These are phyloP conservation scores for Chaenodraco wilsoni DNA, from an alignment of 2,797 vertebrate species.

Conservation along the genomic window DNA sequence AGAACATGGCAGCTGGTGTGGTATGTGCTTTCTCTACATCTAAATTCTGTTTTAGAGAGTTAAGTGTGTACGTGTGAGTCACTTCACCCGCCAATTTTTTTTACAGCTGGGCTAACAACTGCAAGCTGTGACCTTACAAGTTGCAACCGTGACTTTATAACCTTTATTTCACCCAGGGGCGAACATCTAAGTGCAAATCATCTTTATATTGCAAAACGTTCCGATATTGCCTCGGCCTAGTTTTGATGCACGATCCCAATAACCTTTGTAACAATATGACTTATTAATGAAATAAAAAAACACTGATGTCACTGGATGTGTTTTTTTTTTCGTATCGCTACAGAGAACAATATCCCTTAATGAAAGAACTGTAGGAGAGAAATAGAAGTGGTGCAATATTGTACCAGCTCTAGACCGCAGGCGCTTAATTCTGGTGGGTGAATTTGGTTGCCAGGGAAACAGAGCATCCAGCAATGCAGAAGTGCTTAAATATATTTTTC, in stretches of 20 bases:
- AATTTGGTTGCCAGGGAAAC: conserved; percentile 87
- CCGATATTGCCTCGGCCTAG: conserved; percentile 29
- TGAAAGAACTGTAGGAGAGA: conserved; percentile 64
- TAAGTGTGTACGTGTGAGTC: conserved; percentile 2
- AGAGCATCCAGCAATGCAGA: conserved; percentile 78
- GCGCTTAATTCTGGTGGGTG: conserved; percentile 78
- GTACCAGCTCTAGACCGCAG: conserved; percentile 66
- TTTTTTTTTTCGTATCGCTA: conserved; percentile 40
- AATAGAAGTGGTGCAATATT: conserved; percentile 76
- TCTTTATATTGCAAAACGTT: conserved; percentile 11
- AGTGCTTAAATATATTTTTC: conserved; percentile 83
- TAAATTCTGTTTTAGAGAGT: conserved; percentile 11
- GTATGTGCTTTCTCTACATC: conserved; percentile 28
- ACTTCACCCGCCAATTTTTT: conserved; percentile 18
- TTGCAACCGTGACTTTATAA: conserved; percentile 10
- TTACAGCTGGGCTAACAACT: conserved; percentile 10
- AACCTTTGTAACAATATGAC: conserved; percentile 40
- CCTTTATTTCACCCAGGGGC: conserved; percentile 12
- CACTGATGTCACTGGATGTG: conserved; percentile 31
- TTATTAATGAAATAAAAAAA: conserved; percentile 54
- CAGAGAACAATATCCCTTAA: conserved; percentile 61
- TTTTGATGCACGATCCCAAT: conserved; percentile 26
- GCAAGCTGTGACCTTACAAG: conserved; percentile 30
- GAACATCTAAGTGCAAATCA: conserved; percentile 11
- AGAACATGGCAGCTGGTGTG: conserved; percentile 12